Base-by-base conservation (phyloP, 2,797 vertebrate species). In the Hybognathus amarus region DNA sequence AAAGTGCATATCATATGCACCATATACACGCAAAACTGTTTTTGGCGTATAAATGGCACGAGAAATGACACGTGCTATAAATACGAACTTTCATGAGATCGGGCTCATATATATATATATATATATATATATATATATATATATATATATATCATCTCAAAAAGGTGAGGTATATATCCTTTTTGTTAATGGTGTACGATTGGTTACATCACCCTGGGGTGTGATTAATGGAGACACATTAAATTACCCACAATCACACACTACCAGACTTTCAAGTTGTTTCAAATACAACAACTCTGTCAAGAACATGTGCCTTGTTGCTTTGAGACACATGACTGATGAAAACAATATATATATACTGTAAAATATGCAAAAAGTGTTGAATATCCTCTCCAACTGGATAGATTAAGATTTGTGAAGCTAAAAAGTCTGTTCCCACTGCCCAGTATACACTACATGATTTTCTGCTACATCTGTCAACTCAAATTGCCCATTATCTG, bases 191-290 rank as follows among this genome's bases (percentile, higher is more conserved):
- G 36, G 40, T 8, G 50, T 15, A 45, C 17, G 27, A 42, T 76
- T 45, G 24, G 30, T 47, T 74, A 47, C 40, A 69, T 76, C 1
- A 47, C 33, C 64, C 66, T 42, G 27, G 12, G n/a, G 33, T 27
- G 30, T 71, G 74, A 67, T 85, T 68, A 83, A 79, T 75, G 67
- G 75, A 82, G 82, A 54, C 69, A 22, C 63, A 15, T 84, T 54
- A 68, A 80, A 30, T 81, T 73, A 83, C 54, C 68, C 54, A 74
- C 63, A 84, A 27, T 30, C 13, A 63, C 24, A 30, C 59, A 17
- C 59, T 30, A 63, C 13, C 24, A 30, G 59, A 17, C 59, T 27
- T 63, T 63, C 13, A 30, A 27, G 56, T 61, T 27, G 5, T 61
- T 27, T 24, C 12, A 13, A 27, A 27, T 12, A 1, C 12, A 27